phyloP scores from a whole-genome alignment of 92 coral and sea anemone genomes.

The Epizoanthus fatuus region DNA sequence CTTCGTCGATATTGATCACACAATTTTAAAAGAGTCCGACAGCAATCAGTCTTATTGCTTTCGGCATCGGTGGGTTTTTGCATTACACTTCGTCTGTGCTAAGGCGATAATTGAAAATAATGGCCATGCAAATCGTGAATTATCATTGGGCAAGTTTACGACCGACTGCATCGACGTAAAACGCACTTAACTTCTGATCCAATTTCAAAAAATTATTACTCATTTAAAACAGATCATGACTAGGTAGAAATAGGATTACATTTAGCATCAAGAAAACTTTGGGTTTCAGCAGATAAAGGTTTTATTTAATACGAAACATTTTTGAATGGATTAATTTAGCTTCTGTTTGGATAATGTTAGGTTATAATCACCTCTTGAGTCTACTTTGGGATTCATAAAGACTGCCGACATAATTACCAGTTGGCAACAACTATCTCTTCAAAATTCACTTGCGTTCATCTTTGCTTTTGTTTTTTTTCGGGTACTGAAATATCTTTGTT shows the following conservation, averaged over 20 bases:
- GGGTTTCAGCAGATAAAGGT: conserved; percentile 76
- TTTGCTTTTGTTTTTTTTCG: conserved; percentile 16
- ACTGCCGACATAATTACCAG: conserved; percentile 78
- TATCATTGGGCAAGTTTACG: conserved; percentile 40
- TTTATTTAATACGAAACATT: conserved; percentile 86
- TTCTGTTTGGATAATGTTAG: conserved; percentile 92
- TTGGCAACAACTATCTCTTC: conserved; percentile 44
- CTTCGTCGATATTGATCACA: conserved; percentile 34
- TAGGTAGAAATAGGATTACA: conserved; percentile 54
- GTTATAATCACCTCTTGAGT: conserved; percentile 81
- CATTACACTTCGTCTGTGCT: conserved; percentile 55
- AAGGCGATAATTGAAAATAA: conserved; percentile 79
- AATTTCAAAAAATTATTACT: conserved; percentile 62
- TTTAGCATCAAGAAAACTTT: conserved; percentile 53
- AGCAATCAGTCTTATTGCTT: conserved; percentile 25
- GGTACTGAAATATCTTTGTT: neutral
- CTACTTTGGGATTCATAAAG: conserved; percentile 89
- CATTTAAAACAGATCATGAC: conserved; percentile 54
- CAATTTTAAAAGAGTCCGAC: conserved; percentile 45
- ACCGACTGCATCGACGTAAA: conserved; percentile 19
- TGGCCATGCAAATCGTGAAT: conserved; percentile 46
- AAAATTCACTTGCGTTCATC: conserved; percentile 29
- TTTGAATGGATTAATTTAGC: conserved; percentile 90
- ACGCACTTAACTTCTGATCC: conserved; percentile 49
- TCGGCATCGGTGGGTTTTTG: conserved; percentile 48